These are phyloP conservation scores for Drosophila arizonae DNA, from an alignment of 1,140 invertebrate genomes.

Conservation along the genomic window DNA sequence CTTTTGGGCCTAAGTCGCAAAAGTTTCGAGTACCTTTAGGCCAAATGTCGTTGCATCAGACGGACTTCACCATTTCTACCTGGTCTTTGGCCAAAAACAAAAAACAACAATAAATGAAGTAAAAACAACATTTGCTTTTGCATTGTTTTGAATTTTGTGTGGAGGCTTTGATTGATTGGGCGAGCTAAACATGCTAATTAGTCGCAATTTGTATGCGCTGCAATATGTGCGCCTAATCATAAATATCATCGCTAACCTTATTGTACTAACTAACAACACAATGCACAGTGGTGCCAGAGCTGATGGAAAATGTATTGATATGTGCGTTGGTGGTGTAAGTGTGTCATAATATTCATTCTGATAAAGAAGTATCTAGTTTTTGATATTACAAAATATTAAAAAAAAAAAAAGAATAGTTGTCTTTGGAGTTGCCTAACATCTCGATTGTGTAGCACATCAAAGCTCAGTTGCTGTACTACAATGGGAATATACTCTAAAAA, in stretches of 20 bases:
- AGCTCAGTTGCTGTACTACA: too few relatives aligned
- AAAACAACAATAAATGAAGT: too few relatives aligned
- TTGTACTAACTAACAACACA: too few relatives aligned
- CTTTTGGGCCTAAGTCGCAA: constrained; percentile 24
- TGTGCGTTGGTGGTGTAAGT: too few relatives aligned
- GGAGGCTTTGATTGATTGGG: constrained; percentile 3
- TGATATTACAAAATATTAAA: too few relatives aligned
- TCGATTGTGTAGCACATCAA: too few relatives aligned
- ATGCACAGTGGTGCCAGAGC: background rate
- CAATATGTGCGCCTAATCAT: background rate
- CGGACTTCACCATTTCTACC: constrained; percentile 15
- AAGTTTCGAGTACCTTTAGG: constrained; percentile 2
- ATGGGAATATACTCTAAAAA: too few relatives aligned
- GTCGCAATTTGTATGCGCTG: constrained; percentile 3
- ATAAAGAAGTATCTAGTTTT: too few relatives aligned
- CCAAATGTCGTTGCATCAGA: constrained; percentile 18
- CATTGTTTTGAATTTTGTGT: background rate
- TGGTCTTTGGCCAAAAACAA: background rate
- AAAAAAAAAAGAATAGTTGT: too few relatives aligned
- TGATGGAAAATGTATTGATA: background rate
- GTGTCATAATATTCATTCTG: too few relatives aligned
- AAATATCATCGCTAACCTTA: constrained; percentile 1
- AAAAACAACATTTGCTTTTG: background rate
- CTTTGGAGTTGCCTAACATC: too few relatives aligned
- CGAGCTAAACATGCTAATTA: background rate